A percentile compares a stretch with the other conserved stretches of the same genome.
phyloP scores from a whole-genome alignment of 30 jellyfish, hydroid and myxozoan species.

The Aurelia aurita complex sp. Pacific region DNA sequence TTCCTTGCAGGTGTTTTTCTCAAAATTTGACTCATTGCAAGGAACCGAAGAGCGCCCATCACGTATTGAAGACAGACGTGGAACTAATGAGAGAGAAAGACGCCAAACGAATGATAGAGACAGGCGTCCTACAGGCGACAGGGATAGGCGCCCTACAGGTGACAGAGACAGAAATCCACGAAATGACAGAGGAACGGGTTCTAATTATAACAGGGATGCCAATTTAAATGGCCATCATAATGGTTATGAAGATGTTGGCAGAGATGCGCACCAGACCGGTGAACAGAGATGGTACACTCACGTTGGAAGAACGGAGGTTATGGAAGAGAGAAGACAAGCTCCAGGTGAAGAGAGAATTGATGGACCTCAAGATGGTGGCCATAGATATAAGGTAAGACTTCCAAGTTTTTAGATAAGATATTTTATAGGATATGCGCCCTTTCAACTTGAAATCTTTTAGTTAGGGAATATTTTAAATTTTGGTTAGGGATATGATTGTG shows the following conservation, averaged over 20 bases:
- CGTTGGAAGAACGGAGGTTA: slow-evolving; percentile 17
- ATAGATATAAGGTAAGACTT: slow-evolving; percentile 12
- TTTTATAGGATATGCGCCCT: too few species aligned
- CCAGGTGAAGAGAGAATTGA: slow-evolving; percentile 10
- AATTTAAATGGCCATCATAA: slow-evolving; percentile 30
- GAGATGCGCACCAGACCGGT: slow-evolving; percentile 10
- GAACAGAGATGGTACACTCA: slow-evolving; percentile 54
- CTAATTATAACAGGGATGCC: slow-evolving; percentile 1
- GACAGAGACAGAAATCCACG: too few species aligned
- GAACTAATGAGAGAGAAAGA: background rate
- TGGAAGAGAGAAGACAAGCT: slow-evolving; percentile 22
- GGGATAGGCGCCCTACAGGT: too few species aligned
- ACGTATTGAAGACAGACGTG: too few species aligned
- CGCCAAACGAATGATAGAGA: slow-evolving; percentile 19
- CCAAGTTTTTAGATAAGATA: background rate
- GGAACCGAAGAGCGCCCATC: background rate
- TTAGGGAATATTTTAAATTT: too few species aligned
- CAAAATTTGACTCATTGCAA: slow-evolving; percentile 31
- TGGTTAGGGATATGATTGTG: too few species aligned
- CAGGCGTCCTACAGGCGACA: too few species aligned
- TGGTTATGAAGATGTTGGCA: background rate
- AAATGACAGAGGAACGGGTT: too few species aligned
- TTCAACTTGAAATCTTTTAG: too few species aligned
- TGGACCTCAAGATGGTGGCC: background rate
- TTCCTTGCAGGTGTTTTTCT: slow-evolving; percentile 39